A percentile compares a stretch with the other conserved stretches of the same genome.
Conservation (phyloP, 2,113 vertebrate species). For the Datnioides undecimradiatus region DNA sequence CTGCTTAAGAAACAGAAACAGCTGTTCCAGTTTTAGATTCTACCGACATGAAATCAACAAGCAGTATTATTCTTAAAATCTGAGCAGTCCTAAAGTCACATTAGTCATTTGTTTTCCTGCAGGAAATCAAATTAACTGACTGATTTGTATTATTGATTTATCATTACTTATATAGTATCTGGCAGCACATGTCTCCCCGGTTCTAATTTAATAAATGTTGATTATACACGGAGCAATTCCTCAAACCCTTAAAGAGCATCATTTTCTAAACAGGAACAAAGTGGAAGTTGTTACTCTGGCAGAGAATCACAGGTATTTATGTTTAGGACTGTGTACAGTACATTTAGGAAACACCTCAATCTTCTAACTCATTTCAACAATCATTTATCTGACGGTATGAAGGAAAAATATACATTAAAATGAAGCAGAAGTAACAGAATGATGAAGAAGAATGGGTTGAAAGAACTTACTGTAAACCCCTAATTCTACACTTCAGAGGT, state of each 20-base stretch:
- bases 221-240: background rate
- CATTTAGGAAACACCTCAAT: background rate
- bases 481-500: constrained; percentile 15
- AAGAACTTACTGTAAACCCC: background rate
- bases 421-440: background rate
- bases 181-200: background rate
- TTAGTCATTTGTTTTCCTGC: fast-evolving
- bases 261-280: background rate
- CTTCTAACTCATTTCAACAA: too few species aligned
- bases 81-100: background rate
- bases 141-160: background rate
- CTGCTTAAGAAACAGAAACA: background rate
- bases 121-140: background rate
- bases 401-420: background rate
- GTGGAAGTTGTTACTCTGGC: background rate
- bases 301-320: background rate
- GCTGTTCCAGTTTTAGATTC: background rate
- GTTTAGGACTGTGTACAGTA: too few species aligned
- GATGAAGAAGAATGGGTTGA: background rate
- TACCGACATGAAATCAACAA: background rate
- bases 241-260: background rate
- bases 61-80: background rate
- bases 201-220: background rate
- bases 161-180: constrained; percentile 9
- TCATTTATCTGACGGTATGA: too few species aligned